Percentiles rank a stretch among this genome's conserved stretches.
phyloP scores from a whole-genome alignment of 2,113 vertebrate species.

The Anas platyrhynchos region DNA sequence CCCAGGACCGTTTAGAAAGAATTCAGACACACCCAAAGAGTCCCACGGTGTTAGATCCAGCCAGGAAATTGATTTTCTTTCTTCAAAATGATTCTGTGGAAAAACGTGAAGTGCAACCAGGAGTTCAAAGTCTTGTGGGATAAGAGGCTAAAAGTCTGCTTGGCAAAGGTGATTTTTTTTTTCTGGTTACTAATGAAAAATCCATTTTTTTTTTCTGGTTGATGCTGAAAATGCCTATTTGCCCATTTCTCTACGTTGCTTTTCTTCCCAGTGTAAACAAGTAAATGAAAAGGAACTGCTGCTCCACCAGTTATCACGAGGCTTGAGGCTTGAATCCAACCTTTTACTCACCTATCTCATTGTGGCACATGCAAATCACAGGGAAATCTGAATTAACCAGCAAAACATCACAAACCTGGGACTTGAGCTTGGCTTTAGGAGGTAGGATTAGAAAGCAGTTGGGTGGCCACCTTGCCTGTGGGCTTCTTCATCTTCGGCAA shows the following conservation, averaged over 20 bases:
- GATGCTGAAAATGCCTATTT: background rate
- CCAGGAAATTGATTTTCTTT: background rate
- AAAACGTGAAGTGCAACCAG: background rate
- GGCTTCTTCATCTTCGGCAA: background rate
- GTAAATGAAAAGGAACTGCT: background rate
- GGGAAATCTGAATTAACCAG: background rate
- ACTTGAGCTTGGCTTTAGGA: background rate
- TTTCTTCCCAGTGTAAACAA: background rate
- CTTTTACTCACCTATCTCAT: background rate
- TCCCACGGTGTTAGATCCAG: background rate
- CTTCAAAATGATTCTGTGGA: background rate
- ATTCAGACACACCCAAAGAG: slow-evolving; percentile 44
- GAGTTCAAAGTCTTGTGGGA: background rate
- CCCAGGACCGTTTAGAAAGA: slow-evolving; percentile 28
- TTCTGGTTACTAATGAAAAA: background rate
- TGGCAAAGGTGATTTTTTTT: background rate
- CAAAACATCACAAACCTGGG: background rate
- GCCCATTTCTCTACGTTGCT: background rate
- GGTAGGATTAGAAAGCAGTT: background rate
- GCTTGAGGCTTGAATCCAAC: background rate
- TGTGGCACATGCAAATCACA: background rate
- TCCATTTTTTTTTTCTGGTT: background rate
- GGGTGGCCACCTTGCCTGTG: background rate
- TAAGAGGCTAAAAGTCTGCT: background rate
- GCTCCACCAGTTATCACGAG: background rate